Base-by-base conservation (phyloP, 92 coral and sea anemone genomes). In the Phenganax subtilis region DNA sequence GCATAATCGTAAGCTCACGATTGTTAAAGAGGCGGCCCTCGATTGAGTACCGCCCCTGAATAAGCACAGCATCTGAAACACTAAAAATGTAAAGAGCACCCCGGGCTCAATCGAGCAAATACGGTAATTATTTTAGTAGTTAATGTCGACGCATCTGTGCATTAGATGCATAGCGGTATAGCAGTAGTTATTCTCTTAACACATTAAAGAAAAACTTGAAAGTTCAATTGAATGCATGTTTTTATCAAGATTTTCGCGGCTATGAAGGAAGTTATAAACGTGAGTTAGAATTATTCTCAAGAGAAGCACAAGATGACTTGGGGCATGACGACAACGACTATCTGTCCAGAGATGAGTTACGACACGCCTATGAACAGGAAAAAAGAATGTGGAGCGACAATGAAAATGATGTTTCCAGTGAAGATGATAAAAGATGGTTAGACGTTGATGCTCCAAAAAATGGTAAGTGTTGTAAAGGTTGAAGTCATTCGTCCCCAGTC, bases 181-280 rank as follows among this genome's bases (percentile, higher is more conserved):
- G 47, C 47, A 37, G 47, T 5, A 2, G 47, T 59, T 59, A 25
- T 59, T 14, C 65, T 59, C n/a, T 59, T 59, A 59, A 59, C 2
- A 14, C 65, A 59, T 14, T 59, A 1, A 59, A 14, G 3, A 14
- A 59, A 1, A 59, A 25, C 27, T 14, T 30, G 1, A 71, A 71
- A 10, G 3, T 15, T 6, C 61, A 30, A 6, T 20, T 44, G 7
- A 8, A 6, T 55, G 12, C 10, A 37, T 57, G 5, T 55, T 9
- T 55, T 57, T 62, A 7, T 51, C 25, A 20, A 79, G 83, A 65
- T 17, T 30, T 37, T 37, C 47, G 65, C 47, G 56, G n/a, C 12
- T 12, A 79, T 63, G 83, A 51, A 79, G 20, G 83, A 64, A 79
- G 83, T 53, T 79, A 37, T 44, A 79, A 79, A 55, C 58, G 83